A percentile compares a stretch with the other conserved stretches of the same genome.
phyloP scores from a whole-genome alignment of 23 tunicate genomes.

The Oikopleura dioica region DNA sequence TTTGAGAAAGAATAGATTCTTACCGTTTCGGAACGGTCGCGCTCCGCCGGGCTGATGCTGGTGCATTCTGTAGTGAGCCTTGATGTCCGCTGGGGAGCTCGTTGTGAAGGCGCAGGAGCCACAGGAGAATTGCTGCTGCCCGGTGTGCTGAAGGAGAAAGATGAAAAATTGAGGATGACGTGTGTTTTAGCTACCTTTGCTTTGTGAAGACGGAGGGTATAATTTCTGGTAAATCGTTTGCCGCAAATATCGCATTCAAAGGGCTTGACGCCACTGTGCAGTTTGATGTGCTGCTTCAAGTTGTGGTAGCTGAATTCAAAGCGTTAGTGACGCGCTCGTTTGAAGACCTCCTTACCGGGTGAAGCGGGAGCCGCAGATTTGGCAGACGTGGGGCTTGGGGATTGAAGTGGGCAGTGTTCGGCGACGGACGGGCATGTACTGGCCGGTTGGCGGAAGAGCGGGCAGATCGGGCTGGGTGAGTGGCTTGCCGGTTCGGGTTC shows the following conservation, averaged over 20 bases:
- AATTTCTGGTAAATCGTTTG: constrained; percentile 74
- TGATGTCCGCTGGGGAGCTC: background rate
- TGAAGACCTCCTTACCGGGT: constrained; percentile 61
- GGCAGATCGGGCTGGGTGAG: constrained; percentile 8
- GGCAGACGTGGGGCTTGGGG: constrained; percentile 93
- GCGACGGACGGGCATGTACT: constrained; percentile 67
- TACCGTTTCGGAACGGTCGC: too few species aligned
- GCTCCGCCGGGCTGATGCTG: constrained; percentile 1
- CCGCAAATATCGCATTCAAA: constrained; percentile 87
- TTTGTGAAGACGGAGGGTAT: constrained; percentile 78
- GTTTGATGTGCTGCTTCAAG: constrained; percentile 88
- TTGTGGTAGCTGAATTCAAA: constrained; percentile 44
- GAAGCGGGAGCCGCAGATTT: constrained; percentile 83
- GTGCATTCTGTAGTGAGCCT: background rate
- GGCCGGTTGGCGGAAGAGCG: constrained; percentile 58
- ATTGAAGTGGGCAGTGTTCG: constrained; percentile 66
- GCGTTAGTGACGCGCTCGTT: background rate
- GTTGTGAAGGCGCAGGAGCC: background rate
- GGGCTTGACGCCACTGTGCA: constrained; percentile 89
- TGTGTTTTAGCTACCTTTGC: constrained; percentile 39
- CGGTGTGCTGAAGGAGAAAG: background rate
- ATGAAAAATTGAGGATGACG: background rate
- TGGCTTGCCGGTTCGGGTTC: constrained; percentile 13
- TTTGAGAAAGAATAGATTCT: too few species aligned
- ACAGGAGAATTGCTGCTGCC: background rate